Percentiles rank a stretch among this genome's conserved stretches.
These are phyloP conservation scores for Anolis carolinensis DNA, from an alignment of 2,113 vertebrate species.

Conservation along the genomic window DNA sequence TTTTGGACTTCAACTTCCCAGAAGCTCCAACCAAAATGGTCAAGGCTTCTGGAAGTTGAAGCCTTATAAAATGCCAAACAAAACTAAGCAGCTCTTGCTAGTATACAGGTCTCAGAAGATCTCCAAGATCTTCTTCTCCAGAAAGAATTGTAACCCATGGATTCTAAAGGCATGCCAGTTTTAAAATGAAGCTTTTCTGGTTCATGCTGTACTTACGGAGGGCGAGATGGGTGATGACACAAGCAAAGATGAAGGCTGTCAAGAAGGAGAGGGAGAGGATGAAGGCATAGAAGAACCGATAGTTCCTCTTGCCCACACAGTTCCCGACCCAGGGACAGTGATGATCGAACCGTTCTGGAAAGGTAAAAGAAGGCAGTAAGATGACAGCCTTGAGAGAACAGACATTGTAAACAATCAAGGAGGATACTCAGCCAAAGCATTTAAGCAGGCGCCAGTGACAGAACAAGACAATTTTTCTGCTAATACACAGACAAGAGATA, in stretches of 20 bases:
- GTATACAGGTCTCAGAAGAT: not conserved
- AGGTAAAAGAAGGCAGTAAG: conserved; percentile 32
- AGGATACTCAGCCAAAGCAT: not conserved
- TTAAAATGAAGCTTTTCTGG: not conserved
- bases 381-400: not conserved
- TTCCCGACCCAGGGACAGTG: conserved; percentile 99
- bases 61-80: not conserved
- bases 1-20: too few relatives aligned
- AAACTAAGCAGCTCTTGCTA: not conserved
- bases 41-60: not conserved
- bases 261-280: conserved; percentile 96
- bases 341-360: conserved; percentile 93
- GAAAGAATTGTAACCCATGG: too few relatives aligned
- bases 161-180: not conserved
- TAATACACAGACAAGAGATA: not conserved
- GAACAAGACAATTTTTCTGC: not conserved
- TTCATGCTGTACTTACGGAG: conserved; percentile 78
- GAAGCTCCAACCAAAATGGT: not conserved
- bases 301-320: conserved; percentile 97
- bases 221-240: conserved; percentile 91
- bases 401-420: rapidly evolving
- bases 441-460: not conserved
- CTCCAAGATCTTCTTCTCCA: not conserved
- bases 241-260: conserved; percentile 95
- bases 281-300: conserved; percentile 96